Conservation (phyloP, 2,113 vertebrate species). For the Hiodon tergisus region DNA sequence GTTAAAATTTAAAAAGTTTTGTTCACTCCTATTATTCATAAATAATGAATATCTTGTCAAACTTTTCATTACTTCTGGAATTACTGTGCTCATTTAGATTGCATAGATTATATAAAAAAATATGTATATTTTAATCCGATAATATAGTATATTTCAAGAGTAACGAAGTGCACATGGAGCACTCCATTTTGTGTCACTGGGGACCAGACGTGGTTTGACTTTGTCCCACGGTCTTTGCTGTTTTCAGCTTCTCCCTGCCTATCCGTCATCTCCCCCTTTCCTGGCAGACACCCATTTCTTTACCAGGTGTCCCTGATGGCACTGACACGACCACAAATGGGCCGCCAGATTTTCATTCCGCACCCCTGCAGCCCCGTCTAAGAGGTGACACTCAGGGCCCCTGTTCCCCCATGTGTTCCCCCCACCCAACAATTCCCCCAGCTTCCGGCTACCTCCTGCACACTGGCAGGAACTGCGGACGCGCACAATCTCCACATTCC, state of each 20-base stretch:
- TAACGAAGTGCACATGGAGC: neutral
- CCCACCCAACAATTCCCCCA: neutral
- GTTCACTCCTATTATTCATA: too few relatives aligned
- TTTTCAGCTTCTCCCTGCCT: constrained; percentile 17
- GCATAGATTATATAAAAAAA: too few relatives aligned
- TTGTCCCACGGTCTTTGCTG: constrained; percentile 28
- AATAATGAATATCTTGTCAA: too few relatives aligned
- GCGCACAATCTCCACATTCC: too few relatives aligned
- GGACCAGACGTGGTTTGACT: constrained; percentile 24
- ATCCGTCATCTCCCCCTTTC: constrained; percentile 23
- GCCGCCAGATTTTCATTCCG: constrained; percentile 26
- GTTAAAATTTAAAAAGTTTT: too few relatives aligned
- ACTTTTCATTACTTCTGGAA: too few relatives aligned
- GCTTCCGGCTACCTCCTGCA: constrained; percentile 2
- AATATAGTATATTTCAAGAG: too few relatives aligned
- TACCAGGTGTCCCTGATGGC: constrained; percentile 40
- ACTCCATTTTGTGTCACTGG: constrained; percentile 9
- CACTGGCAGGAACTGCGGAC: neutral
- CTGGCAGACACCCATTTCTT: constrained; percentile 25
- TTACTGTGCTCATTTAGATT: too few relatives aligned
- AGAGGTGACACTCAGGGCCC: constrained; percentile 17
- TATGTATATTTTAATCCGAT: too few relatives aligned
- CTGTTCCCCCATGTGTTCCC: neutral
- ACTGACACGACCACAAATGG: constrained; percentile 33
- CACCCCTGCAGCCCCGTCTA: constrained; percentile 14